Conservation (phyloP, 2,888 invertebrate genomes). For the Spodoptera exigua region DNA sequence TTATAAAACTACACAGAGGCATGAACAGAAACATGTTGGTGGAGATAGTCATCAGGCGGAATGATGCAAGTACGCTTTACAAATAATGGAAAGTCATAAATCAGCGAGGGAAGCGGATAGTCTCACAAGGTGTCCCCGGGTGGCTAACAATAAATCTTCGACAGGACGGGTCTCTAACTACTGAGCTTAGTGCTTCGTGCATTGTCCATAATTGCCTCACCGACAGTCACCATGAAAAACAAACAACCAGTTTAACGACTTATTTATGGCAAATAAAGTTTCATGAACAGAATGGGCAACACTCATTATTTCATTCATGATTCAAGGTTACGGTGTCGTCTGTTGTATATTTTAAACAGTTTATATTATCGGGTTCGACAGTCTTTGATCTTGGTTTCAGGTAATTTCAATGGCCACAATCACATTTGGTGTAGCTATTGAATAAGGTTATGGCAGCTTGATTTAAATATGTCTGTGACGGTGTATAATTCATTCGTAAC, state of each 20-base stretch:
- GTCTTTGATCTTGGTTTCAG: slow-evolving; percentile 36
- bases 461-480: slow-evolving; percentile 12
- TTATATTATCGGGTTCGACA: slow-evolving; percentile 16
- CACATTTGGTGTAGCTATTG: slow-evolving; percentile 15
- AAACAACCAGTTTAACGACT: slow-evolving; percentile 72
- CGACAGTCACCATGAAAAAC: slow-evolving; percentile 65
- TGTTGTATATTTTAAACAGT: slow-evolving; percentile 53
- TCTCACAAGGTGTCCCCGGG: slow-evolving; percentile 60
- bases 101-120: slow-evolving; percentile 42
- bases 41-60: slow-evolving; percentile 23
- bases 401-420: slow-evolving; percentile 21
- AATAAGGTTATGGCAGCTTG: slow-evolving; percentile 9
- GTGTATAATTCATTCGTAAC: slow-evolving; percentile 46
- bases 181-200: slow-evolving; percentile 65
- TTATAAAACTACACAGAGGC: slow-evolving; percentile 6
- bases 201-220: slow-evolving; percentile 69
- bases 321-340: slow-evolving; percentile 68
- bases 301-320: slow-evolving; percentile 62
- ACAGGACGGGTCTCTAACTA: slow-evolving; percentile 60
- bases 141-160: slow-evolving; percentile 67
- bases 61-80: slow-evolving; percentile 38
- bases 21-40: slow-evolving; percentile 1
- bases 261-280: slow-evolving; percentile 77
- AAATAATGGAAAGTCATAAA: slow-evolving; percentile 57
- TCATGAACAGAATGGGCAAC: slow-evolving; percentile 55